Evolutionary conservation across 2,797 vertebrate genomes (phyloP).

Genomic region (Dermochelys coriacea): DNA sequence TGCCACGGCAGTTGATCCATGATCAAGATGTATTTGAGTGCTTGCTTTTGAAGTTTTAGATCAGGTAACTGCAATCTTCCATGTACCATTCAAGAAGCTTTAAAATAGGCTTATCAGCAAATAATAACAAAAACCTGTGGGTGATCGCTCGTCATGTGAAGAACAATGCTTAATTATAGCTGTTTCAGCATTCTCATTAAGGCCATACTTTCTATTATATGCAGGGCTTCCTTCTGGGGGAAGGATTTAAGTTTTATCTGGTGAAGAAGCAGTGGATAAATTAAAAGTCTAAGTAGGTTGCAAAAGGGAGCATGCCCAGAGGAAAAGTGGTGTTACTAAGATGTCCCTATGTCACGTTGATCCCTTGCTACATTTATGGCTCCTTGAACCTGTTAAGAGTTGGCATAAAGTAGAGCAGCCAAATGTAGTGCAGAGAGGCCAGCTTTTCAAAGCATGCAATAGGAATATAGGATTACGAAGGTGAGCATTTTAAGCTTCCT

Average conservation of each 20-base stretch:
- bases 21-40: neutral
- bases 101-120: neutral
- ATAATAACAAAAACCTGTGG: neutral
- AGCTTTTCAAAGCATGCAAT: too few relatives aligned
- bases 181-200: neutral
- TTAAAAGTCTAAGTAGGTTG: too few relatives aligned
- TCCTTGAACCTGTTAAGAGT: too few relatives aligned
- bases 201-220: neutral
- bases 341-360: too few relatives aligned
- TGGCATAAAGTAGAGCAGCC: too few relatives aligned
- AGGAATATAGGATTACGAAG: too few relatives aligned
- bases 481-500: too few relatives aligned
- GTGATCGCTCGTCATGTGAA: too few relatives aligned
- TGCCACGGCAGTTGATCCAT: neutral
- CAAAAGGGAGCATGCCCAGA: too few relatives aligned
- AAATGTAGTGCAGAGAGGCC: too few relatives aligned
- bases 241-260: accelerated
- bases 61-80: neutral
- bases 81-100: neutral
- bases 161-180: neutral
- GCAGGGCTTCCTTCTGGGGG: neutral
- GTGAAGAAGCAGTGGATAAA: neutral
- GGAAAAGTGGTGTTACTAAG: too few relatives aligned
- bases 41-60: neutral
- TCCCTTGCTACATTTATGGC: too few relatives aligned